Evolutionary conservation across 2,888 invertebrate genomes (phyloP).

Genomic region (Stenotaenia linearis): DNA sequence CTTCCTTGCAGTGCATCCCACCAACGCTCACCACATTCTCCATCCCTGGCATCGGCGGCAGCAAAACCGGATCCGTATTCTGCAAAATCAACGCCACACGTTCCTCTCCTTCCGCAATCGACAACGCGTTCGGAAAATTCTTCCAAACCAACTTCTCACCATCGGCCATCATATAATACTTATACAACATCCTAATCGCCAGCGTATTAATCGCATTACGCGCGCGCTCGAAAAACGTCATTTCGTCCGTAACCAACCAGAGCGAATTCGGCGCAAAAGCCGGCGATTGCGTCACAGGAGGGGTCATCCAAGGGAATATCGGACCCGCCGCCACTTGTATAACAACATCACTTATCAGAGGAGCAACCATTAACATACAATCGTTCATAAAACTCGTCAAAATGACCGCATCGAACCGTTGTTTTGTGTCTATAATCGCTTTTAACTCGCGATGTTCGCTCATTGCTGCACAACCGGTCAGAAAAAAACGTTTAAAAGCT

Average conservation of each 20-base stretch:
- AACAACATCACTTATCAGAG: neutral
- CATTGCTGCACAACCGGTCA: too few species aligned
- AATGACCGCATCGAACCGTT: neutral
- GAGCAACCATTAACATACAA: neutral
- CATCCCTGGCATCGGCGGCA: neutral
- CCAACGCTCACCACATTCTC: neutral
- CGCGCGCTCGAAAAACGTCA: neutral
- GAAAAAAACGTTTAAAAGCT: neutral
- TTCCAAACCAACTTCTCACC: neutral
- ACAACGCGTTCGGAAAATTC: neutral
- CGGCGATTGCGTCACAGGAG: neutral
- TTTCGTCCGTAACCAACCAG: neutral
- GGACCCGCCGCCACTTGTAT: neutral
- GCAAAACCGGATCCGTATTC: neutral
- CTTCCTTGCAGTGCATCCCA: neutral
- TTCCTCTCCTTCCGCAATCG: neutral
- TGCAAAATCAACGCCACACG: neutral
- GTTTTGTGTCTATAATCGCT: neutral
- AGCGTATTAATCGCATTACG: neutral
- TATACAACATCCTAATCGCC: neutral
- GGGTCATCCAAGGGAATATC: neutral
- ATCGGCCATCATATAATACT: neutral
- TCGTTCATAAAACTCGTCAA: neutral
- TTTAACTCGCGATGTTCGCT: neutral
- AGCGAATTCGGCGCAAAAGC: neutral